These are phyloP conservation scores for Chionis minor DNA, from an alignment of 2,113 vertebrate species.

Conservation along the genomic window DNA sequence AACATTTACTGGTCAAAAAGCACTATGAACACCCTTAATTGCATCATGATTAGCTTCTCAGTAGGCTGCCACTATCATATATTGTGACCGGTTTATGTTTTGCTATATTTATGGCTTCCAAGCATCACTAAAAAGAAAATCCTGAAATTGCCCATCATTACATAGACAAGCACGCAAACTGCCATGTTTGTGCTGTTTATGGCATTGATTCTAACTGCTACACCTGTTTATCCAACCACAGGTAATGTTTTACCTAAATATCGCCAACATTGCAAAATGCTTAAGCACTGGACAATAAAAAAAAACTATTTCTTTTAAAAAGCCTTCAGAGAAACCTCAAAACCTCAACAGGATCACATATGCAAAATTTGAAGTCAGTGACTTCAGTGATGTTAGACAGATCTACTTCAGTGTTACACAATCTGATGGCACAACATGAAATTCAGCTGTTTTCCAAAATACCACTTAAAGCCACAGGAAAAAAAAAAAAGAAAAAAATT, in stretches of 20 bases:
- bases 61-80: slow-evolving; percentile 1
- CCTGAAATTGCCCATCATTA: not conserved
- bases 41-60: slow-evolving; percentile 47
- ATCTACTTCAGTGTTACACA: not conserved
- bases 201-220: not conserved
- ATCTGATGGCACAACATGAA: not conserved
- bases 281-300: slow-evolving; percentile 29
- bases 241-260: not conserved
- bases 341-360: slow-evolving; percentile 14
- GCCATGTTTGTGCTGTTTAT: not conserved
- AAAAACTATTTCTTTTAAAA: not conserved
- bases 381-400: not conserved
- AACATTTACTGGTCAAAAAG: slow-evolving; percentile 39
- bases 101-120: slow-evolving; percentile 6
- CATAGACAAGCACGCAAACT: not conserved
- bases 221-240: not conserved
- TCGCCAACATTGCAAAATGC: not conserved
- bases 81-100: slow-evolving; percentile 43
- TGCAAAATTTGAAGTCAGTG: not conserved
- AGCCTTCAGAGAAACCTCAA: not conserved
- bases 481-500: not conserved
- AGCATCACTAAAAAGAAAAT: slow-evolving; percentile 14
- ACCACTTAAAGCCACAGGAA: not conserved
- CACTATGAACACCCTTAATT: slow-evolving; percentile 24
- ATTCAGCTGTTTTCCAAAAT: not conserved